Conservation (phyloP, 2,113 vertebrate species). For the Ibidorhyncha struthersii region DNA sequence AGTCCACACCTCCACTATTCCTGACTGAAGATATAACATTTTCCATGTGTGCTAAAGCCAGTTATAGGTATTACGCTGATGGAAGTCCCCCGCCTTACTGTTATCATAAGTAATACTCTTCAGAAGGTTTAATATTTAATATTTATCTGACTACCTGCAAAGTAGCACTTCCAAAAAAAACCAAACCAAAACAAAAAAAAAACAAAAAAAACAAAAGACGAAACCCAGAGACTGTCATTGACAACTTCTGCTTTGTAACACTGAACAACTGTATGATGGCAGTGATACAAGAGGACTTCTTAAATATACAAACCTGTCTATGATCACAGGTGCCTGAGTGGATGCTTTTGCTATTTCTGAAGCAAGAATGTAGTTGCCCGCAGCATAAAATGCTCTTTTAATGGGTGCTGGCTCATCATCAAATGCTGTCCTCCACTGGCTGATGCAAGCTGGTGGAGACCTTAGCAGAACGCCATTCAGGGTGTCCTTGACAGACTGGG, state of each 20-base stretch:
- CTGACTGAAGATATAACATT: background rate
- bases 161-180: background rate
- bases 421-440: constrained; percentile 84
- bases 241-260: background rate
- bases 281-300: background rate
- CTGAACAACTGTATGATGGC: background rate
- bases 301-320: constrained; percentile 86
- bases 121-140: background rate
- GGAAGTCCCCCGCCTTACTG: background rate
- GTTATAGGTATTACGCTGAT: background rate
- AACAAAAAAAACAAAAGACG: background rate
- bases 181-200: background rate
- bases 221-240: background rate
- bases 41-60: background rate
- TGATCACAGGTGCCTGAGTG: constrained; percentile 80
- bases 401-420: constrained; percentile 85
- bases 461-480: constrained; percentile 81
- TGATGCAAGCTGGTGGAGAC: constrained; percentile 85
- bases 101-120: background rate
- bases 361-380: constrained; percentile 92
- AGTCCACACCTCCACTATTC: background rate
- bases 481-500: constrained; percentile 76
- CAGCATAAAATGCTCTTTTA: constrained; percentile 90
- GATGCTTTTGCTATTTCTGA: constrained; percentile 81
- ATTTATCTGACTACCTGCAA: background rate